These are phyloP conservation scores for Phataginus tricuspis DNA, from an alignment of 2,797 vertebrate genomes.

Conservation along the genomic window DNA sequence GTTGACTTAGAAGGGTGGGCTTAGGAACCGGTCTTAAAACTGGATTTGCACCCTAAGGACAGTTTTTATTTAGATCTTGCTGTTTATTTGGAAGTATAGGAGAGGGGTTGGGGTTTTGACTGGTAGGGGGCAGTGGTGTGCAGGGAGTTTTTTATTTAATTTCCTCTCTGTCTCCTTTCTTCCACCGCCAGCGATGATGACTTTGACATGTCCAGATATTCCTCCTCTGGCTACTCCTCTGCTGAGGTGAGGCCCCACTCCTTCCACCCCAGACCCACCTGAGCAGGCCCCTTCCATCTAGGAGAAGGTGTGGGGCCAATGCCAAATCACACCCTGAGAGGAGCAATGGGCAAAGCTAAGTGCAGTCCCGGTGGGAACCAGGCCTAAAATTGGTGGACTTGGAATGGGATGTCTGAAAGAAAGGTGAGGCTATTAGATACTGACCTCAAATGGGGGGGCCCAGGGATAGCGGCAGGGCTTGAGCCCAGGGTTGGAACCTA, in stretches of 20 bases:
- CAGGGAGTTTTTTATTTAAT: conserved; percentile 1
- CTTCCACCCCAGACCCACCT: not conserved
- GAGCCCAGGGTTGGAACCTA: not conserved
- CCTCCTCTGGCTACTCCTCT: conserved; percentile 99
- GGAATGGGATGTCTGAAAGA: not conserved
- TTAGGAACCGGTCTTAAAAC: not conserved
- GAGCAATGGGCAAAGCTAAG: not conserved
- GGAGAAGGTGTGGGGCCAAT: not conserved
- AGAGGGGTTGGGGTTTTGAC: not conserved
- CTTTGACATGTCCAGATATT: conserved; percentile 99
- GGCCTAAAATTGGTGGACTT: not conserved
- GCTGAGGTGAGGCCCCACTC: conserved; percentile 95
- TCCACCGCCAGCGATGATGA: conserved; percentile 93
- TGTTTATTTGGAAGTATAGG: not conserved
- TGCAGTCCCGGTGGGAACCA: fast-evolving
- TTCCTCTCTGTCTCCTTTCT: conserved; percentile 66
- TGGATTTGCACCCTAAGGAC: not conserved
- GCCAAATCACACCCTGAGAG: not conserved
- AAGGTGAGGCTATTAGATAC: not conserved
- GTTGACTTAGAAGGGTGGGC: not conserved
- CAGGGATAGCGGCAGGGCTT: not conserved
- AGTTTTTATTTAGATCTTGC: not conserved
- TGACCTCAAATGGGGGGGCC: not conserved
- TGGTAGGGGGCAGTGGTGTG: not conserved
- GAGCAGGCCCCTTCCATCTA: not conserved